These are phyloP conservation scores for Eledone cirrhosa DNA, from an alignment of 2,888 invertebrate genomes.

Conservation along the genomic window DNA sequence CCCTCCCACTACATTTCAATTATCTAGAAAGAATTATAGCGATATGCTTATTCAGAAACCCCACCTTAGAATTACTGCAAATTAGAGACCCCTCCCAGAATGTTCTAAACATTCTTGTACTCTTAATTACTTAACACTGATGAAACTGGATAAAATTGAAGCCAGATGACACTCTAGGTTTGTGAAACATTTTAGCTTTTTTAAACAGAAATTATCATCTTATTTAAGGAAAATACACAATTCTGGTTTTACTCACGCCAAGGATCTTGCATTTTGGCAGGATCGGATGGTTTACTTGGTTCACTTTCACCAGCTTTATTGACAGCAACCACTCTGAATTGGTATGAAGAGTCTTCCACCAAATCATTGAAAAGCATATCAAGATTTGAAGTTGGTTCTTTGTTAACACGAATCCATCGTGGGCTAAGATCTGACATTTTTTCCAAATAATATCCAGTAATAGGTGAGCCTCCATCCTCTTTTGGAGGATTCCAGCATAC, in stretches of 20 bases:
- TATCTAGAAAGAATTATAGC: no score
- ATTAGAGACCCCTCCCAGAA: no score
- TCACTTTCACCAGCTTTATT: constrained; percentile 88
- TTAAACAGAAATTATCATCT: no score
- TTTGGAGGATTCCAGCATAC: constrained; percentile 67
- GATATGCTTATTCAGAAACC: no score
- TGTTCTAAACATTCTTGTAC: no score
- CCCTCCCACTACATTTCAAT: no score
- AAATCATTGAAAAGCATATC: constrained; percentile 49
- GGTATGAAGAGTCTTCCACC: constrained; percentile 58
- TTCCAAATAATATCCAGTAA: constrained; percentile 64
- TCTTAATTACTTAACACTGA: no score
- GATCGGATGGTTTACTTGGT: constrained; percentile 58
- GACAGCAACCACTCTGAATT: constrained; percentile 64
- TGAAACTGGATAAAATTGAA: no score
- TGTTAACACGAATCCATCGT: constrained; percentile 60
- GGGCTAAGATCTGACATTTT: constrained; percentile 56
- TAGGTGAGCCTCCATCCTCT: constrained; percentile 65
- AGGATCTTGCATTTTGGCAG: constrained; percentile 63
- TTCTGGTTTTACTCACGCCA: constrained; percentile 53
- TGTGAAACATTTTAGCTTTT: no score
- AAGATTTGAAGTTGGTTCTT: constrained; percentile 50
- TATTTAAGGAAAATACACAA: no score
- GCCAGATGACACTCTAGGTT: no score
- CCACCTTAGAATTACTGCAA: no score